Percentiles rank a stretch among this genome's conserved stretches.
Evolutionary conservation across 2,888 invertebrate genomes (phyloP).

Genomic region (Ceratothoa steindachneri): DNA sequence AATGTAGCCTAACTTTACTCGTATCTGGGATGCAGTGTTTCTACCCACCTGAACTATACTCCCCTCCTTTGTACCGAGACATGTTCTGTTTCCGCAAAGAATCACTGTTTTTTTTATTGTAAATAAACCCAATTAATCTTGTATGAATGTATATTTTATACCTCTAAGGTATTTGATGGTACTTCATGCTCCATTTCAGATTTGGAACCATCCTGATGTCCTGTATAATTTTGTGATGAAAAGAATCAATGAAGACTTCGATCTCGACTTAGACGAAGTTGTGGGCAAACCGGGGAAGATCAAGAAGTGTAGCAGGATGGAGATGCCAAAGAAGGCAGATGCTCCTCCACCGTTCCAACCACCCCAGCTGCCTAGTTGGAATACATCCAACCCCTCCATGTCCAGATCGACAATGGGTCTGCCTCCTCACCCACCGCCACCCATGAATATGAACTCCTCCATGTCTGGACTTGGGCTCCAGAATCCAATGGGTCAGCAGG

Average conservation of each 20-base stretch:
- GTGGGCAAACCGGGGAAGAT: conserved; percentile 55
- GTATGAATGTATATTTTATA: no score
- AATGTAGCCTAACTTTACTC: no score
- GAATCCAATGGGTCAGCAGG: conserved; percentile 18
- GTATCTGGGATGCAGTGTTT: no score
- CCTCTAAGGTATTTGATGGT: no score
- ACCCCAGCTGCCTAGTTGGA: neutral
- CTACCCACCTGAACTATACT: no score
- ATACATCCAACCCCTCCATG: neutral
- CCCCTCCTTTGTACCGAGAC: no score
- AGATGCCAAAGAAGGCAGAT: neutral
- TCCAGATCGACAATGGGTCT: neutral
- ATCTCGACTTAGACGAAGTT: conserved; percentile 75
- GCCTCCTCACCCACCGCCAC: conserved; percentile 31
- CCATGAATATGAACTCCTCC: conserved; percentile 49
- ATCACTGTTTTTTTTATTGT: no score
- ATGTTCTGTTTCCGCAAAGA: no score
- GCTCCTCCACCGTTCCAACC: neutral
- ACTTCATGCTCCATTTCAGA: conserved; percentile 58
- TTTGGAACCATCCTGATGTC: conserved; percentile 93
- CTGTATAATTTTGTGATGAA: conserved; percentile 81
- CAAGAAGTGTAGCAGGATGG: neutral
- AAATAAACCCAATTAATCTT: no score
- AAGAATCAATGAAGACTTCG: conserved; percentile 67
- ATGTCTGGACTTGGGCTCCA: conserved; percentile 13